These are phyloP conservation scores for Prostheceraeus crozeri DNA, from an alignment of 2,888 invertebrate genomes.

Conservation along the genomic window DNA sequence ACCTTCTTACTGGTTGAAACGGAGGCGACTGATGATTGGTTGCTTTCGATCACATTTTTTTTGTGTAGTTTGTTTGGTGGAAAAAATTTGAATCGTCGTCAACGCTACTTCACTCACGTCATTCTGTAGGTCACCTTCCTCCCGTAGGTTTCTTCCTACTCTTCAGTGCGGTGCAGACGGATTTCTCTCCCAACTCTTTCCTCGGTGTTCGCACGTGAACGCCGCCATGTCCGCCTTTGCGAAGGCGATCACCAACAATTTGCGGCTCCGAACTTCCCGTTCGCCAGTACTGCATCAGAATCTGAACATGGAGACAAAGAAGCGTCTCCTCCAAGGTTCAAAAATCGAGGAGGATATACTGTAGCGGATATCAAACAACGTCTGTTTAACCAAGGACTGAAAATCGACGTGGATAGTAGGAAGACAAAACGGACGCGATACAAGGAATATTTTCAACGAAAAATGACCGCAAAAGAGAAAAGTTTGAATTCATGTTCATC, in stretches of 20 bases:
- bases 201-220: conserved; percentile 7
- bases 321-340: too few relatives aligned
- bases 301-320: too few relatives aligned
- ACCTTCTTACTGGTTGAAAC: too few relatives aligned
- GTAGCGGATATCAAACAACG: conserved; percentile 38
- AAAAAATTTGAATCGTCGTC: too few relatives aligned
- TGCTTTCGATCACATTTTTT: too few relatives aligned
- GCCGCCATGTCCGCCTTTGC: too few relatives aligned
- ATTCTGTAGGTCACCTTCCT: background rate
- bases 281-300: too few relatives aligned
- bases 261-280: too few relatives aligned
- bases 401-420: conserved; percentile 36
- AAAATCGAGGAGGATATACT: conserved; percentile 35
- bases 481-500: too few relatives aligned
- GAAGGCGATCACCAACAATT: too few relatives aligned
- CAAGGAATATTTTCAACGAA: conserved; percentile 29
- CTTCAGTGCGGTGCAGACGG: background rate
- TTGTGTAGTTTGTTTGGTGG: too few relatives aligned
- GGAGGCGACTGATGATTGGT: too few relatives aligned
- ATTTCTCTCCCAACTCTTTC: background rate
- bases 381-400: conserved; percentile 39
- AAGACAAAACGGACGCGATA: conserved; percentile 33
- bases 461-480: background rate
- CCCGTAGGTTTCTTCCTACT: background rate
- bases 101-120: background rate